Evolutionary conservation across 2,797 vertebrate genomes (phyloP).

Genomic region (Steatocranus sp.): DNA sequence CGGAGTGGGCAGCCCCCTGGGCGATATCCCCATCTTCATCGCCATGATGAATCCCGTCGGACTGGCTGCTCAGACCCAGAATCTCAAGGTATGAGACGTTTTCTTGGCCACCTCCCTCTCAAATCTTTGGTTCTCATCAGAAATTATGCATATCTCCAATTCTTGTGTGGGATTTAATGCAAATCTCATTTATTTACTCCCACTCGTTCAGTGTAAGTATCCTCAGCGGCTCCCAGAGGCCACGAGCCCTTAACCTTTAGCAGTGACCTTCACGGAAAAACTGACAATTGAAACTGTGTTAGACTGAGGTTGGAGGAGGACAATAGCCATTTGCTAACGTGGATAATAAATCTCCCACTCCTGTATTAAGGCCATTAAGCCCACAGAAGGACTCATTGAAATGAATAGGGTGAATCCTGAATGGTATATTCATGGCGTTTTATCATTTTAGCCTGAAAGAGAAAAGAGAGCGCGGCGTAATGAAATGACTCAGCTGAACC

Average conservation of each 20-base stretch:
- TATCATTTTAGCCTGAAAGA: conserved; percentile 12
- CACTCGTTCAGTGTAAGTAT: not conserved
- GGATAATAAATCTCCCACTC: conserved; percentile 64
- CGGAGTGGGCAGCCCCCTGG: conserved; percentile 92
- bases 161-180: conserved; percentile 1
- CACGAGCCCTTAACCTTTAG: conserved; percentile 9
- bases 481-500: conserved; percentile 20
- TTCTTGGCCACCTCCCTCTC: not conserved
- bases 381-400: conserved; percentile 38
- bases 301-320: conserved; percentile 28
- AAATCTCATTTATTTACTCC: conserved; percentile 1
- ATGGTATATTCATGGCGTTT: conserved; percentile 36
- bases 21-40: conserved; percentile 95
- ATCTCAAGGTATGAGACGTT: conserved; percentile 79
- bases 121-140: not conserved
- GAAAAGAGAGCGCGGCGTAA: conserved; percentile 12
- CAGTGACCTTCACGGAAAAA: conserved; percentile 27
- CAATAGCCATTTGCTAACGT: conserved; percentile 32
- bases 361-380: conserved; percentile 29
- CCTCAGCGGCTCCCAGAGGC: conserved; percentile 15
- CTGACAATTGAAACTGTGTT: conserved; percentile 53
- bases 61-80: conserved; percentile 92
- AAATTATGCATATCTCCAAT: not conserved
- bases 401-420: conserved; percentile 17
- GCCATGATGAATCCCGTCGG: conserved; percentile 97